A percentile compares a stretch with the other conserved stretches of the same genome.
Evolutionary conservation across 2,888 invertebrate genomes (phyloP).

Genomic region (Resseliella maxima): DNA sequence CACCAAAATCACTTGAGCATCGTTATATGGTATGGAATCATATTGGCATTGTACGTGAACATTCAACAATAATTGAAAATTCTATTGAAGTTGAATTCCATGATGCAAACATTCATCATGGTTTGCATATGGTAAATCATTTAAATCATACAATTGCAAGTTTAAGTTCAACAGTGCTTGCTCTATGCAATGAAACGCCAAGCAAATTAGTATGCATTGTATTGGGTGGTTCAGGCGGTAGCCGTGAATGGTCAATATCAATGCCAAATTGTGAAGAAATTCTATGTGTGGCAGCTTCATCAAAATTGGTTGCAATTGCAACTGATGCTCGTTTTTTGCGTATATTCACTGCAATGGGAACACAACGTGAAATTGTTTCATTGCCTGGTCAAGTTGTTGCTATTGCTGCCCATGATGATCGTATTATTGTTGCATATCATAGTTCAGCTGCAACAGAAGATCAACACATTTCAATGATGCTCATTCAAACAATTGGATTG

Average conservation of each 20-base stretch:
- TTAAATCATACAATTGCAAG: constrained; percentile 88
- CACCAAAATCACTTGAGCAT: constrained; percentile 76
- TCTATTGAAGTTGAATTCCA: constrained; percentile 96
- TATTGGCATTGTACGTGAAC: constrained; percentile 88
- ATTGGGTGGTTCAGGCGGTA: constrained; percentile 73
- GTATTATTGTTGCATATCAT: constrained; percentile 75
- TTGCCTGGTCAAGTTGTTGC: constrained; percentile 80
- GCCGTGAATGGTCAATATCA: constrained; percentile 87
- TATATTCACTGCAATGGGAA: constrained; percentile 87
- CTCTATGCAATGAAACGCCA: constrained; percentile 79
- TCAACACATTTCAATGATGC: constrained; percentile 71
- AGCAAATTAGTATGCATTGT: constrained; percentile 82
- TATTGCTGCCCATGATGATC: constrained; percentile 73
- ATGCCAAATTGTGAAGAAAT: constrained; percentile 85
- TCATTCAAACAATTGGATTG: constrained; percentile 69
- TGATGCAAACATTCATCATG: constrained; percentile 88
- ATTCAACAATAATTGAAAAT: constrained; percentile 79
- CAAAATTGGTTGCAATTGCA: constrained; percentile 81
- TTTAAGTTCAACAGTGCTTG: constrained; percentile 82
- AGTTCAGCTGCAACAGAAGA: constrained; percentile 70
- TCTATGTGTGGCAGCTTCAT: constrained; percentile 76
- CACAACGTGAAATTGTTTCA: constrained; percentile 80
- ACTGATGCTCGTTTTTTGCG: constrained; percentile 81
- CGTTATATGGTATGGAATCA: constrained; percentile 90
- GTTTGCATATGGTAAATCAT: constrained; percentile 89